Percentiles rank a stretch among this genome's conserved stretches.
phyloP scores from a whole-genome alignment of 2,797 vertebrate species.

The Sphenodon punctatus region DNA sequence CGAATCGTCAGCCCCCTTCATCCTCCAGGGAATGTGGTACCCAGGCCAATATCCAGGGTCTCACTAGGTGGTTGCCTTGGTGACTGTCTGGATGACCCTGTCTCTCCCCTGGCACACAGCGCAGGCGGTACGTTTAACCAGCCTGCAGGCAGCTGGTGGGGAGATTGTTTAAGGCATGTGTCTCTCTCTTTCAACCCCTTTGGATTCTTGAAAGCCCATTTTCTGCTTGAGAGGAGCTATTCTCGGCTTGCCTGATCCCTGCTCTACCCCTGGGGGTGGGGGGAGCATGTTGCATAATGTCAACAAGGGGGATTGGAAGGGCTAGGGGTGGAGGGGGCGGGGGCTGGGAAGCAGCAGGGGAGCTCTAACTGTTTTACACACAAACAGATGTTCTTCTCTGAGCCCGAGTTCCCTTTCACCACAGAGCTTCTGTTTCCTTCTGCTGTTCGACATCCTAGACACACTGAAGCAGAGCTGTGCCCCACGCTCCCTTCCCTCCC shows the following conservation, averaged over 20 bases:
- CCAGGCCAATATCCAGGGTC: not conserved
- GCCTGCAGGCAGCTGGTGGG: slow-evolving; percentile 71
- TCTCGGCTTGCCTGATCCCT: slow-evolving; percentile 39
- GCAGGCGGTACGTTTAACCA: slow-evolving; percentile 64
- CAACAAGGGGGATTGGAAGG: not conserved
- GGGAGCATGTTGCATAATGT: slow-evolving; percentile 50
- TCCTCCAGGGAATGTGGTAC: not conserved
- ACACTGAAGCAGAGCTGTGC: not conserved
- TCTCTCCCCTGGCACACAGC: slow-evolving; percentile 11
- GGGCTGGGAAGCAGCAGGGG: not conserved
- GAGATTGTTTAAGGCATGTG: slow-evolving; percentile 39
- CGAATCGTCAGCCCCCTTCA: not conserved
- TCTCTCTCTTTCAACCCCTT: slow-evolving; percentile 53
- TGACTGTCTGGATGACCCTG: not conserved
- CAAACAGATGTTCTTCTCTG: slow-evolving; percentile 64
- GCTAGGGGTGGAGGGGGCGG: not conserved
- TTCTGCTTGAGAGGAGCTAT: slow-evolving; percentile 66
- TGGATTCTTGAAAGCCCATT: slow-evolving; percentile 64
- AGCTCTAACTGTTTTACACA: slow-evolving; percentile 2
- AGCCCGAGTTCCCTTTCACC: not conserved
- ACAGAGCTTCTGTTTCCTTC: slow-evolving; percentile 2
- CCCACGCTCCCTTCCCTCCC: no score
- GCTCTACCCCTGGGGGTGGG: slow-evolving; percentile 10
- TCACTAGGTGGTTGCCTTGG: not conserved
- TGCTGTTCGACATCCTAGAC: not conserved